Base-by-base conservation (phyloP, 1,140 invertebrate genomes). In the Acromyrmex heyeri region DNA sequence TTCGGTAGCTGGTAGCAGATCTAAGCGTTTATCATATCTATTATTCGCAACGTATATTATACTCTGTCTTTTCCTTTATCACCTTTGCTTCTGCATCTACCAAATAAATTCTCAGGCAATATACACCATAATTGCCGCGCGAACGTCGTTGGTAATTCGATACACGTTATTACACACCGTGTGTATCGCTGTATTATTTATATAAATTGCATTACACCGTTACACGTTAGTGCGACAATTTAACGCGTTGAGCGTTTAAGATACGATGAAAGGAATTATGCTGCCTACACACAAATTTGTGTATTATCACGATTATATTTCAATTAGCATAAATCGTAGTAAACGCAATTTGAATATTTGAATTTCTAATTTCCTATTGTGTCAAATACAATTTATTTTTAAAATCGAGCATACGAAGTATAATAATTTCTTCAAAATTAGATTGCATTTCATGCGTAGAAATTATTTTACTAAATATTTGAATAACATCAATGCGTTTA, bases 121-220 rank as follows among this genome's bases (percentile, higher is more conserved):
- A n/a, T 48, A 24, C 65, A 14, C 27, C 50, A 24, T 75, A 75
- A 75, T 75, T 59, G 30, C n/a, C 30, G 30, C 30, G 53, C 53
- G 53, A 12, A 48, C 44, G 67, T 70, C 21, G n/a, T 27, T 18
- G 72, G 30, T 75, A 75, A 75, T 75, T 38, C 53, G 53, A 34
- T 30, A 34, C 50, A 55, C 30, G 50, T 75, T 53, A 34, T 57
- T 75, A 73, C 27, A 21, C 48, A 75, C 38, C 7, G 21, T 21
- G 7, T 38, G 34, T 38, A 30, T 21, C n/a, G 65, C 65, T 69
- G 38, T 69, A 69, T 69, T 69, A 69, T 69, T 69, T 69, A 48
- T 69, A 69, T 69, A 69, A 69, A 69, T 48, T 69, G 65, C 65
- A 38, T 69, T 69, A 69, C 12, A 69, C 65, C 65, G 38, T 69